These are phyloP conservation scores for rat (Rattus norvegicus) DNA, from an alignment of 2,113 vertebrate genomes.

Conservation along the genomic window GRCr8 NC_086038.1:54009501-54010000, in stretches of 20 bases:
- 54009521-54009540: not conserved
- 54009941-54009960: not conserved
- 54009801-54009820: not conserved
- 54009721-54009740: not conserved
- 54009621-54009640: not conserved
- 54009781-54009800: not conserved
- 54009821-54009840: not conserved
- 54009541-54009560: not conserved
- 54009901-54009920: not conserved
- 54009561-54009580: not conserved
- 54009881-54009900: not conserved
- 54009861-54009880: not conserved
- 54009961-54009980: not conserved
- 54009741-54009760: not conserved
- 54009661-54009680: not conserved
- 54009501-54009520: not conserved
- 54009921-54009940: not conserved
- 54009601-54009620: not conserved
- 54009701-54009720: not conserved
- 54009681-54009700: not conserved
- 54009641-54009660: not conserved
- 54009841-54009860: not conserved
- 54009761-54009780: not conserved
- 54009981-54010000: not conserved
- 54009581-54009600: not conserved